Conservation (phyloP, 2,797 vertebrate species). For the Fistularia tabacaria region DNA sequence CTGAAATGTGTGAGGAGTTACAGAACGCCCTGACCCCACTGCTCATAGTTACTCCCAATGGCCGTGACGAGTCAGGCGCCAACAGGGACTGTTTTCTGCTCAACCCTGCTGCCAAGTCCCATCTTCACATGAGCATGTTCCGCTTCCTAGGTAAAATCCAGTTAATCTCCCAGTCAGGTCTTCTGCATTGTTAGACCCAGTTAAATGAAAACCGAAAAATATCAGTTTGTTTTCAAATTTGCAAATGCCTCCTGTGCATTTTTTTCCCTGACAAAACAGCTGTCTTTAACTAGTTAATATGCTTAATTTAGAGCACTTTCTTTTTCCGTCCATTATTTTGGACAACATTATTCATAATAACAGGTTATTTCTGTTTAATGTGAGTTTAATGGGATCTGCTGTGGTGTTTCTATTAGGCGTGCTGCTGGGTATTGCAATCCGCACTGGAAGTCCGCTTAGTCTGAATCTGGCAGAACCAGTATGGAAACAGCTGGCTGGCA, state of each 20-base stretch:
- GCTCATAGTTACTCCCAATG: conserved; percentile 96
- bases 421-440: conserved; percentile 93
- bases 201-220: conserved; percentile 25
- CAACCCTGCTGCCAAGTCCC: conserved; percentile 89
- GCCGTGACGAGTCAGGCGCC: conserved; percentile 95
- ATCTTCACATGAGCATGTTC: conserved; percentile 97
- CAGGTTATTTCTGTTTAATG: too few relatives aligned
- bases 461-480: conserved; percentile 96
- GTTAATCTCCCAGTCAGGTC: conserved; percentile 36
- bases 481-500: conserved; percentile 98
- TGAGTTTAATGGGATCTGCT: not conserved
- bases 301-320: not conserved
- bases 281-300: too few relatives aligned
- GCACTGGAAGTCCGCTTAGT: conserved; percentile 95
- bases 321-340: not conserved
- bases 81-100: conserved; percentile 98
- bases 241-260: conserved; percentile 9
- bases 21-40: conserved; percentile 96
- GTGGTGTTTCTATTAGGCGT: conserved; percentile 78
- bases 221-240: conserved; percentile 17
- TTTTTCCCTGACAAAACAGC: conserved; percentile 30
- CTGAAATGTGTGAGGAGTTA: conserved; percentile 98
- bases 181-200: conserved; percentile 23
- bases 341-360: too few relatives aligned
- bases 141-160: conserved; percentile 89